Conservation (phyloP, 2,797 vertebrate species). For the Sylvilagus floridanus region DNA sequence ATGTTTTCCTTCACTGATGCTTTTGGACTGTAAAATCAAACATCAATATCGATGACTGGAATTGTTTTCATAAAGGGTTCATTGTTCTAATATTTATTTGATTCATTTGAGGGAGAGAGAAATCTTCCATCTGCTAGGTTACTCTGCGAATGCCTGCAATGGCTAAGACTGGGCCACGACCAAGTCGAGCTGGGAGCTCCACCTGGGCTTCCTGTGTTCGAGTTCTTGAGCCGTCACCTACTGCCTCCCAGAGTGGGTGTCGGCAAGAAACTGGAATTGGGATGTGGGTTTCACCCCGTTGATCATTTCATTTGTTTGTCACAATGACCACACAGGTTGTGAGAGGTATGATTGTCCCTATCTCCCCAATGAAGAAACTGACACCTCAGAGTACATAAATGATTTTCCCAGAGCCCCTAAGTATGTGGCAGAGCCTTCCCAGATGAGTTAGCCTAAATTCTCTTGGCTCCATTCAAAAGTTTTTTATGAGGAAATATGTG, state of each 20-base stretch:
- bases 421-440: not conserved
- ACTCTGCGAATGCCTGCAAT: no score
- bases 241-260: no score
- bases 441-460: not conserved
- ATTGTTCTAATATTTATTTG: not conserved
- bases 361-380: not conserved
- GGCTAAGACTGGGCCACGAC: no score
- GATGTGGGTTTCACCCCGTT: not conserved
- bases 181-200: no score
- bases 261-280: no score
- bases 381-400: conserved; percentile 14
- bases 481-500: not conserved
- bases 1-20: not conserved
- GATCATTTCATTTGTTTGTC: conserved; percentile 27
- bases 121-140: no score
- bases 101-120: no score
- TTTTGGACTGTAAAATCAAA: not conserved
- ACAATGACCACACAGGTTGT: not conserved
- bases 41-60: not conserved
- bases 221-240: no score
- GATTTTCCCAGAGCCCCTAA: not conserved
- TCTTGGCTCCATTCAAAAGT: not conserved
- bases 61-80: not conserved
- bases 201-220: no score
- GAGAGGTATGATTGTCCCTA: not conserved